Base-by-base conservation (phyloP, 2,888 invertebrate species). In the Caenorhabditis doughertyi region DNA sequence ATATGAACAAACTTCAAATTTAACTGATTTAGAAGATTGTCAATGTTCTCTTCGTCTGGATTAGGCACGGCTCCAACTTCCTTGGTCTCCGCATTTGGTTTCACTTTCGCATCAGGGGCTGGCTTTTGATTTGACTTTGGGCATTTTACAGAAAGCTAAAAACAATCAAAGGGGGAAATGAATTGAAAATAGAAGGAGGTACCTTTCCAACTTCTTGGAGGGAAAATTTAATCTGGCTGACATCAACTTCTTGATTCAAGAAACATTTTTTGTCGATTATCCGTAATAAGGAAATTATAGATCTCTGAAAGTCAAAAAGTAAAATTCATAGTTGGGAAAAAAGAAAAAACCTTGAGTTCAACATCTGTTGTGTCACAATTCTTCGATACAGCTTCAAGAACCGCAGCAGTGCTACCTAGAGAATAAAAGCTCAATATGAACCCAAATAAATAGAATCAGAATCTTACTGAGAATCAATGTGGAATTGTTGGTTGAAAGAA, bases 11-110 rank as follows among this genome's bases (percentile, higher is more conserved):
- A 88, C 89, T 88, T 84, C 42, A 89, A 80, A 72, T 87, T 87
- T 49, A 89, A 56, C 53, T 88, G 88, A 39, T 83, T 83, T 29
- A 89, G 71, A 16, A 89, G 84, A 64, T 89, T 85, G 73, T 88
- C 87, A 60, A 89, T 81, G 56, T 84, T 85, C 29, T 87, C 85
- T 44, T 88, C 87, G n/a, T 84, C 83, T 27, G 74, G 79, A 71
- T 80, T 83, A 21, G 71, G 58, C 8, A 65, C 13, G 18, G 60
- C 58, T 67, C 67, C 77, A 47, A 79, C 53, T 23, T 74, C 73
- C n/a, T 60, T 62, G 53, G 70, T 55, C 47, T 76, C 82, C 4
- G 72, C 64, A 53, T 68, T 68, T 13, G 68, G 49, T 68, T 64
- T 79, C 56, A 47, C 60, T 67, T 49, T 47, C 7, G 44, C 47